Evolutionary conservation across 1,140 invertebrate genomes (phyloP).

Genomic region (Chironomus tepperi): DNA sequence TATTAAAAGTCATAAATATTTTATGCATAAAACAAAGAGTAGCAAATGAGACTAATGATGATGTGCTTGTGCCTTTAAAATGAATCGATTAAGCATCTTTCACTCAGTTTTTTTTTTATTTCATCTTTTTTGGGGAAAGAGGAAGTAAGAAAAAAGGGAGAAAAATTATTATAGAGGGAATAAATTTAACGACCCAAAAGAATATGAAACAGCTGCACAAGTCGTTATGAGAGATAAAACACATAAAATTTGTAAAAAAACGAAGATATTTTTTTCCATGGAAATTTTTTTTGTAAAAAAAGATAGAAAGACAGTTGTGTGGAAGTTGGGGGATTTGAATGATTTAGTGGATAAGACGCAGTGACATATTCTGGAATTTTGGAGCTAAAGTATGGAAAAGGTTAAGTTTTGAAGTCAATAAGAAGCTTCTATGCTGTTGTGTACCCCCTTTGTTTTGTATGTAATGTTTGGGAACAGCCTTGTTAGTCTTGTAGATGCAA

Average conservation of each 20-base stretch:
- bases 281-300: too few species aligned
- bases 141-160: not conserved
- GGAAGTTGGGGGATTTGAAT: too few species aligned
- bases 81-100: not conserved
- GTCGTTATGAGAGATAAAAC: slow-evolving; percentile 21
- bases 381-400: too few species aligned
- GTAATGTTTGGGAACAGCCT: too few species aligned
- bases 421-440: too few species aligned
- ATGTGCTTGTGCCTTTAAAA: slow-evolving; percentile 7
- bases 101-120: too few species aligned
- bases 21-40: slow-evolving; percentile 8
- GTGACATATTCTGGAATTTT: too few species aligned
- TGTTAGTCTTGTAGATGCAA: too few species aligned
- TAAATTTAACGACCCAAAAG: slow-evolving; percentile 11
- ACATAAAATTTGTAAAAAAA: slow-evolving; percentile 15
- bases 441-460: too few species aligned
- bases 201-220: slow-evolving; percentile 19
- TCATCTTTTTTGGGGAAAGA: not conserved
- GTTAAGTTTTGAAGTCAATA: too few species aligned
- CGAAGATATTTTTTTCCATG: not conserved
- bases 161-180: not conserved
- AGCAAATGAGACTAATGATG: slow-evolving; percentile 12
- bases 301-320: too few species aligned
- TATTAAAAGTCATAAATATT: slow-evolving; percentile 15
- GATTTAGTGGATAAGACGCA: too few species aligned